Evolutionary conservation across 2,888 invertebrate species (phyloP), one percentile per base, ranked within the genome.

Genomic region (Auanema freiburgensis): DNA sequence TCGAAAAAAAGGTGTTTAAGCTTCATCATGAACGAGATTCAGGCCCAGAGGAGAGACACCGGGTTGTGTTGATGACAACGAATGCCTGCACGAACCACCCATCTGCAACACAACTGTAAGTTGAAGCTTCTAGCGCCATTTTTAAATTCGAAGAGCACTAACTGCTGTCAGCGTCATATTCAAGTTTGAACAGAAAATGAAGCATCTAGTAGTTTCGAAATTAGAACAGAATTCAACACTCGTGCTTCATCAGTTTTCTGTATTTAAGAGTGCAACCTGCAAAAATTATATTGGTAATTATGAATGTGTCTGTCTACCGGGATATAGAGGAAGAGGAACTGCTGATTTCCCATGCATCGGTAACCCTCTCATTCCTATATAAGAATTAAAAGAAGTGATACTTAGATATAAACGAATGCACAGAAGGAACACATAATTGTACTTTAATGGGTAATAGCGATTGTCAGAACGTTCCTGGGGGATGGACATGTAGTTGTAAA

Each of bases 321-420:
- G 62, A 2, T 62, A 49, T 40, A 11, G 14, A 16, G 62, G 62
- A 40, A 16, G n/a, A 14, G 62, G 62, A 54, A 60, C 60, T 6
- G 43, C 43, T 12, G 60, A 54, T 18, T 24, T 12, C 4, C 59
- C 44, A 12, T 60, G 60, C 14, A 21, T n/a, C 14, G 57, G 55
- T 55, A 5, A 21, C 4, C 10, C 3, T 21, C 3, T 18, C 6
- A 46, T 18, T 46, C 46, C 3, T 33, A 33, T n/a, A n/a, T n/a
- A n/a, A n/a, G n/a, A 33, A 3, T 33, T 33, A 8, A 33, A 33
- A 5, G 33, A 33, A 33, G 33, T 3, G 4, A 33, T 33, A 8
- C 4, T 33, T 33, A 33, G 33, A 33, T 33, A 33, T 33, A 3
- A 33, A 33, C 8, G 33, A 33, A 33, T 33, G 33, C 33, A 33